Evolutionary conservation across 2,113 vertebrate species (phyloP).

Genomic region (Sapayoa aenigma): DNA sequence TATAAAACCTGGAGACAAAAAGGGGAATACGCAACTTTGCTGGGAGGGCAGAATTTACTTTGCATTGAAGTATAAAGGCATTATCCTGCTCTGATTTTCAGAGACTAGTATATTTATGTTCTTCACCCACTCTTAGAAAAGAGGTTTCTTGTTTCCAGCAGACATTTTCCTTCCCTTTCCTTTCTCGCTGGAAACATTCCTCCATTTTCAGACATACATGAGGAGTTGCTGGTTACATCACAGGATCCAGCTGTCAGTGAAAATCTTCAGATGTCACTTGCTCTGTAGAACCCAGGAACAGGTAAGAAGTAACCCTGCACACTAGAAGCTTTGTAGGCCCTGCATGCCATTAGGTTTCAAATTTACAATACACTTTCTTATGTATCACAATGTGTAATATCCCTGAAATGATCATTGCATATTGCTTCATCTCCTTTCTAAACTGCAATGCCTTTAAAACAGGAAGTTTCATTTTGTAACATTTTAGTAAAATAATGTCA

Average conservation of each 20-base stretch:
- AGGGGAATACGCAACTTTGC: not conserved
- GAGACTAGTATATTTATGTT: not conserved
- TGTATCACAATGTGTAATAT: not conserved
- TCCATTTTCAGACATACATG: not conserved
- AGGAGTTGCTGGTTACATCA: not conserved
- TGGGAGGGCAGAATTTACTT: not conserved
- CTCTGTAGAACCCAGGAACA: not conserved
- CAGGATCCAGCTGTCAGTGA: not conserved
- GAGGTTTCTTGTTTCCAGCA: not conserved
- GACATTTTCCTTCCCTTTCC: not conserved
- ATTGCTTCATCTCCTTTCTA: not conserved
- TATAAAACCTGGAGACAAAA: not conserved
- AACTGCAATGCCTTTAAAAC: not conserved
- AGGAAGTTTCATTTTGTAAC: not conserved
- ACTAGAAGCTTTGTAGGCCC: not conserved
- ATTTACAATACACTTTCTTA: not conserved
- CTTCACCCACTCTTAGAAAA: not conserved
- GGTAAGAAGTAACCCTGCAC: not conserved
- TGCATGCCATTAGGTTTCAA: not conserved
- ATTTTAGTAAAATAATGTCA: not conserved
- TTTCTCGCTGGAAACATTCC: not conserved
- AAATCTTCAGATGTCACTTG: not conserved
- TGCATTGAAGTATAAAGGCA: not conserved
- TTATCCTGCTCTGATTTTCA: not conserved
- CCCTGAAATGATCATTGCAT: not conserved